Base-by-base conservation (phyloP, 2,797 vertebrate genomes). In the Eospalax fontanierii region DNA sequence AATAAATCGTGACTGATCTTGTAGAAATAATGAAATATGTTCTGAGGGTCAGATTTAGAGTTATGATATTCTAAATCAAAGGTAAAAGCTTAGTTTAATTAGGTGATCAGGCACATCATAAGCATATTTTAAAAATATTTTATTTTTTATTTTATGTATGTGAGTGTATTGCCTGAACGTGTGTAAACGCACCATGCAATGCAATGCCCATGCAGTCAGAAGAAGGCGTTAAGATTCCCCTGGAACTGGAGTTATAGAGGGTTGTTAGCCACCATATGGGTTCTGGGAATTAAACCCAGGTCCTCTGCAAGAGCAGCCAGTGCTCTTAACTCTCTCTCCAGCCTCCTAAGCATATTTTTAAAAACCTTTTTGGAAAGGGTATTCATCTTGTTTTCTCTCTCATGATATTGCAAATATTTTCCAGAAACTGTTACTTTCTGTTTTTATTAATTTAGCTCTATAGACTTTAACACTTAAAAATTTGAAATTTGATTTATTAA, bases 11-110 rank as follows among this genome's bases (percentile, higher is more conserved):
- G 83, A 75, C 61, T 75, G 78, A 74, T n/a, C 74, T 73, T 81
- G 46, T 50, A 86, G 76, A 95, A 94, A 90, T 46, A 46, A 43
- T 38, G 24, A 79, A 93, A 73, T 87, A 75, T 24, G 86, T 79
- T 86, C 74, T 50, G 35, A 91, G 84, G 19, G 54, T 80, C 24
- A 65, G 86, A 43, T 88, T 95, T 38, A 78, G n/a, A 71, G 74
- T 66, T 81, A 90, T 79, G 21, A 92, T 84, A 89, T 66, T 88
- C 54, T 28, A 88, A 73, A 40, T 24, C 4, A 81, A 38, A 38
- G 21, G 30, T 68, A 78, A 90, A 86, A 8, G 14, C 35, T 96
- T 50, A 88, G 74, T 82, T 90, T 82, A 46, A 70, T 66, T 76
- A 74, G 74, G 4, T 38, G 74, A 81, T 30, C 63, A 40, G 75